phyloP scores from a whole-genome alignment of 2,888 invertebrate genomes.

The Conus canariensis region DNA sequence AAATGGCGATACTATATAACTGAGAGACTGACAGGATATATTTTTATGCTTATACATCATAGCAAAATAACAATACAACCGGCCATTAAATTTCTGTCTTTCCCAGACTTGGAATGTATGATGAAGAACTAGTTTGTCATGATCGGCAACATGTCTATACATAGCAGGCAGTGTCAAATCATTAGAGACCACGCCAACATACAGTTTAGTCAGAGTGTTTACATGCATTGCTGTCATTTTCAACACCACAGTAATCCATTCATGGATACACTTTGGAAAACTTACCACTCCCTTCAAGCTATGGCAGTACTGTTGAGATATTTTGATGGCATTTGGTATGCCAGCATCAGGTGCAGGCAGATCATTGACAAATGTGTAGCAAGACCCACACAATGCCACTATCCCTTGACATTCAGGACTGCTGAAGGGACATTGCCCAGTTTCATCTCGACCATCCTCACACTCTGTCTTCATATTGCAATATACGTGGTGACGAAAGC shows the following conservation, averaged over 20 bases:
- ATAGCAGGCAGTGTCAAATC: background rate
- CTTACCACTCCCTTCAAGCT: background rate
- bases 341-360: background rate
- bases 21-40: too few species aligned
- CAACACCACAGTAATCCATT: background rate
- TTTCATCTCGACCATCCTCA: conserved; percentile 30
- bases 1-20: too few species aligned
- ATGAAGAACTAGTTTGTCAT: background rate
- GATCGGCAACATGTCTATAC: background rate
- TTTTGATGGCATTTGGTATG: background rate
- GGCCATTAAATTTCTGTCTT: too few species aligned
- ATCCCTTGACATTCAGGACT: background rate
- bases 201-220: background rate
- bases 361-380: background rate
- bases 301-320: background rate
- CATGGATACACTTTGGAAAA: background rate
- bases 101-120: background rate
- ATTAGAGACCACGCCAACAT: background rate
- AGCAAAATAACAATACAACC: background rate
- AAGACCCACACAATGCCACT: background rate
- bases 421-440: conserved; percentile 27
- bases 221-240: background rate
- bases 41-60: too few species aligned
- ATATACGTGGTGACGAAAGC: conserved; percentile 23
- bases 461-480: conserved; percentile 31